Base-by-base conservation (phyloP, 2,888 invertebrate species). In the Aproaerema taeniolella region DNA sequence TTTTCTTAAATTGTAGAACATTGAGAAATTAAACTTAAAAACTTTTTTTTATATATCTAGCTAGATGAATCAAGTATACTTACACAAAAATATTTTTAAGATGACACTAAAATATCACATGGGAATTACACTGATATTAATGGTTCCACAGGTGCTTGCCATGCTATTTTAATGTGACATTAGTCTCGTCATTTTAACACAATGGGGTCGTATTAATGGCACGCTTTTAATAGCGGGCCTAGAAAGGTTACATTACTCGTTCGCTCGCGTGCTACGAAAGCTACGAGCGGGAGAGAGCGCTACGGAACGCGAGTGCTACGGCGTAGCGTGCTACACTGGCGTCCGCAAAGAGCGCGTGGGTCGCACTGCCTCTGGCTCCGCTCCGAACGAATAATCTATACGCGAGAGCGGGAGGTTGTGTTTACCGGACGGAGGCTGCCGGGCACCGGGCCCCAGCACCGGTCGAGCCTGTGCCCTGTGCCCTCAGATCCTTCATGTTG, bases 361-460 rank as follows among this genome's bases (percentile, higher is more conserved):
- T 75, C 67, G 77, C 68, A 83, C 85, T 75, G 81, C 65, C 71
- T 68, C 62, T 61, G 80, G 67, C 70, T 71, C 62, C 64, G 73
- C 62, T 68, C 63, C 61, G 63, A 61, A 68, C 77, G 79, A 83
- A 82, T 83, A 83, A 85, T 85, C 85, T 79, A 85, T 82, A 85
- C 75, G 63, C 65, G 78, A 67, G 75, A 68, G 69, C 73, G 30
- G 77, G 78, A 78, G 80, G 81, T 78, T 78, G 79, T 80, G 70
- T 76, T 78, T 75, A 79, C 80, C 74, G 82, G 83, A 81, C 75
- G 71, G 64, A 73, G 80, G 77, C 76, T 73, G 69, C 70, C 61
- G 60, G 50, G 67, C 72, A 62, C 68, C 65, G 66, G 65, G 61
- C 58, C 62, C 55, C 26, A n/a, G 35, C 26, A 8, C 28, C 34